These are phyloP conservation scores for Drosophila baimaii DNA, from an alignment of 1,140 invertebrate genomes.

Conservation along the genomic window DNA sequence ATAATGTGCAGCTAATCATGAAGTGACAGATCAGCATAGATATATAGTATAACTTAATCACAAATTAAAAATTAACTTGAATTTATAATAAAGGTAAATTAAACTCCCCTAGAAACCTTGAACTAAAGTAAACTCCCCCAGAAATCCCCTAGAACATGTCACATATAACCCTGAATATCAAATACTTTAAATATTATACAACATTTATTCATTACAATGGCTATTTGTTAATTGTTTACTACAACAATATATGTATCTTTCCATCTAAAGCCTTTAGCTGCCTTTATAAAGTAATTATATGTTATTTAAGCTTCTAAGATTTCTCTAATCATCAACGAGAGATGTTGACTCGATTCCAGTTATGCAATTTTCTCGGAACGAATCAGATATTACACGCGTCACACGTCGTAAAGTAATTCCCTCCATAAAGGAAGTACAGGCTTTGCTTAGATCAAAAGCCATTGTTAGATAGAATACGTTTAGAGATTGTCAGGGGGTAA, in stretches of 20 bases:
- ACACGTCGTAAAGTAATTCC: background rate
- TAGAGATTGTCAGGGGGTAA: background rate
- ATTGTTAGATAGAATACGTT: slow-evolving; percentile 3
- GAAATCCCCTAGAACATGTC: too few relatives aligned
- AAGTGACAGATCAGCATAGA: background rate
- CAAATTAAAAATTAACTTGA: too few relatives aligned
- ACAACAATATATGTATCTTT: background rate
- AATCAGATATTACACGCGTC: slow-evolving; percentile 21
- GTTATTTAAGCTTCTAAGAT: slow-evolving; percentile 12
- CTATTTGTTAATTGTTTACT: background rate
- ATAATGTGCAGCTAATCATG: slow-evolving; percentile 17
- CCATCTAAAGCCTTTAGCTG: slow-evolving; percentile 1
- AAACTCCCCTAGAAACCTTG: background rate
- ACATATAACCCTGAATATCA: too few relatives aligned
- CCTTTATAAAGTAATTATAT: slow-evolving; percentile 11
- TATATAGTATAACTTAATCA: background rate
- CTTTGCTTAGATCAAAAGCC: background rate
- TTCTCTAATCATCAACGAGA: slow-evolving; percentile 5
- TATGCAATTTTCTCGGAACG: slow-evolving; percentile 38
- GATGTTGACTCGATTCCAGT: background rate
- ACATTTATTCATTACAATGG: background rate
- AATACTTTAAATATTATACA: too few relatives aligned
- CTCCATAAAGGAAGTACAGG: slow-evolving; percentile 23
- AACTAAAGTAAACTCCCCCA: background rate
- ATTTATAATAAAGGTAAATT: too few relatives aligned